Conservation (phyloP, 2,797 vertebrate genomes). For the Acrossocheilus fasciatus region DNA sequence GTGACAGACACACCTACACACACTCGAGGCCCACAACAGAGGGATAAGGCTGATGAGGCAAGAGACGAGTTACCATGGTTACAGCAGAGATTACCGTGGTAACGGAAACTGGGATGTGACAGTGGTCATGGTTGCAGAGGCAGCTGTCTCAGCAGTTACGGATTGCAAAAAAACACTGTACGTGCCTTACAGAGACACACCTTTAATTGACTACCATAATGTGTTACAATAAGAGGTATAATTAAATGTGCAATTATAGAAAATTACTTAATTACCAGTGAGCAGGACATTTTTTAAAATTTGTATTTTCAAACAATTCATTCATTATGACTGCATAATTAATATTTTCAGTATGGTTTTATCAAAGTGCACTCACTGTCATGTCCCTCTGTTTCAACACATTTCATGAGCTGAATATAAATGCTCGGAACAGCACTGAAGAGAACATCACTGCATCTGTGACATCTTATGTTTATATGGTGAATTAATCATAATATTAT, state of each 20-base stretch:
- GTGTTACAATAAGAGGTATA: background rate
- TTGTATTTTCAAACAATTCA: background rate
- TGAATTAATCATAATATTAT: background rate
- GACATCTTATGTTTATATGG: slow-evolving; percentile 5
- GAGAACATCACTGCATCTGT: background rate
- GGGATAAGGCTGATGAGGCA: slow-evolving; percentile 48
- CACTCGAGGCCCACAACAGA: slow-evolving; percentile 46
- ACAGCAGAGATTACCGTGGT: slow-evolving; percentile 54
- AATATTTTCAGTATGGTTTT: background rate
- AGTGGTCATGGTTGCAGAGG: slow-evolving; percentile 54
- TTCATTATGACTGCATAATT: background rate
- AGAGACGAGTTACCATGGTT: slow-evolving; percentile 51
- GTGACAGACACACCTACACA: slow-evolving; percentile 46
- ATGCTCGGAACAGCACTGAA: no score
- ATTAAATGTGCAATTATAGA: background rate
- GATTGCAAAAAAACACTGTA: slow-evolving; percentile 22
- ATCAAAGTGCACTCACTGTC: background rate
- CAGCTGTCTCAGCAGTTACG: slow-evolving; percentile 49
- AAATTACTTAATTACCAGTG: background rate
- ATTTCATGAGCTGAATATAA: slow-evolving; percentile 14
- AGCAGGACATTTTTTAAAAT: background rate
- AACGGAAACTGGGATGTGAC: slow-evolving; percentile 48
- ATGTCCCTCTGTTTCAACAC: background rate
- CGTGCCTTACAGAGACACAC: background rate
- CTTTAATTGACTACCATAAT: slow-evolving; percentile 1